phyloP scores from a whole-genome alignment of 2,797 vertebrate genomes.

The Adelosebastes latens region DNA sequence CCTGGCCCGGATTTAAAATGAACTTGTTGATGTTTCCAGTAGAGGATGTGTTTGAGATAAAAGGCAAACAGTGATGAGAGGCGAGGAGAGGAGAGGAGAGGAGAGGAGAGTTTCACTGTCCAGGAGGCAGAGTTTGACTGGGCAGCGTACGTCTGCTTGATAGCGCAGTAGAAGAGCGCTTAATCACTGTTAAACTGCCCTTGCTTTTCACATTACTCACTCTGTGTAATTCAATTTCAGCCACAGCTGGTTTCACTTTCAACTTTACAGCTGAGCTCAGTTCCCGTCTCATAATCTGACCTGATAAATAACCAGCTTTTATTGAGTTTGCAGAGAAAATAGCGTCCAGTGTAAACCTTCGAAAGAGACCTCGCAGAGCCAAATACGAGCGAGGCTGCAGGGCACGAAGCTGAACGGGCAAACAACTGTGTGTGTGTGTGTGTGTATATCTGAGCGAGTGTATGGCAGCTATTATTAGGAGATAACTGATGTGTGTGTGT shows the following conservation, averaged over 20 bases:
- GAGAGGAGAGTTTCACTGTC: not conserved
- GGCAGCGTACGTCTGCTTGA: conserved; percentile 27
- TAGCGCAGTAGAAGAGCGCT: conserved; percentile 43
- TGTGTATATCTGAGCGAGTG: not conserved
- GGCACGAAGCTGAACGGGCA: conserved; percentile 37
- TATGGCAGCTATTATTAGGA: conserved; percentile 35
- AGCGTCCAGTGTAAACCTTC: conserved; percentile 77
- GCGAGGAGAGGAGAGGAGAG: not conserved
- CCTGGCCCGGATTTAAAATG: not conserved
- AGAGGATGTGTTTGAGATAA: not conserved
- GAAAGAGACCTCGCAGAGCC: conserved; percentile 50
- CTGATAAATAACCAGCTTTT: conserved; percentile 85
- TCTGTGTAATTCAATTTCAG: conserved; percentile 80
- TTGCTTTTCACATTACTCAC: conserved; percentile 82
- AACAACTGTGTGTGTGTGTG: conserved; percentile 22
- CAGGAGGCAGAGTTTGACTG: conserved; percentile 14
- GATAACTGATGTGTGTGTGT: conserved; percentile 51
- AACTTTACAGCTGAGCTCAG: conserved; percentile 82
- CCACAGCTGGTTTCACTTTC: conserved; percentile 85
- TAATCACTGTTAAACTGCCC: conserved; percentile 83
- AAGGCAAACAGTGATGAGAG: not conserved
- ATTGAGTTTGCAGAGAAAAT: conserved; percentile 87
- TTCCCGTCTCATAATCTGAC: conserved; percentile 81
- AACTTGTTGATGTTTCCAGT: not conserved
- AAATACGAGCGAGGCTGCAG: conserved; percentile 59